These are phyloP conservation scores for Squalus acanthias DNA, from an alignment of 2,797 vertebrate species.

Conservation along the genomic window DNA sequence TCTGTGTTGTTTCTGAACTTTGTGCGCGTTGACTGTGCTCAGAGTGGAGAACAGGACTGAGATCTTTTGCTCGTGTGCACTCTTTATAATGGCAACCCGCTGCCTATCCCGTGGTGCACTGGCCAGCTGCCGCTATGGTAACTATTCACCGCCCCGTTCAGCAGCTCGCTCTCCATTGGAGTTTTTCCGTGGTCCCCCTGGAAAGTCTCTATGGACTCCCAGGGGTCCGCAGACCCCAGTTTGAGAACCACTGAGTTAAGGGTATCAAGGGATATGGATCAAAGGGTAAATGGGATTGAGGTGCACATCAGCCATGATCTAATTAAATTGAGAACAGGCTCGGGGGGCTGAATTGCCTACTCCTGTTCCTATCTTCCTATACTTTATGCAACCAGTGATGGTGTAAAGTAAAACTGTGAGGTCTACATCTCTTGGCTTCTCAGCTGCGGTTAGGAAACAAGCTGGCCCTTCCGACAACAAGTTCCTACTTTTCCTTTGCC, in stretches of 20 bases:
- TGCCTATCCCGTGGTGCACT: no score
- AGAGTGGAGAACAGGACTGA: no score
- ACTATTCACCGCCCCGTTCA: no score
- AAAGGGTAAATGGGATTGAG: neutral
- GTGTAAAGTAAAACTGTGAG: neutral
- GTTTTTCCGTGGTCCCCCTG: no score
- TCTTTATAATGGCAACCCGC: no score
- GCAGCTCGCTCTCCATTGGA: no score
- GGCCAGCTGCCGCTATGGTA: no score
- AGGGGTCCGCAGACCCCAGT: no score
- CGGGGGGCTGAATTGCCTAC: neutral
- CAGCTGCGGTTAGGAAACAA: neutral
- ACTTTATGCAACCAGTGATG: neutral
- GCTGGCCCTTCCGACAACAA: neutral
- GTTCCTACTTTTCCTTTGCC: neutral
- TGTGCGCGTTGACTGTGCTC: no score
- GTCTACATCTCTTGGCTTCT: neutral
- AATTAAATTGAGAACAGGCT: neutral
- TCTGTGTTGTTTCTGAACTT: no score
- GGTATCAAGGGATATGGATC: neutral
- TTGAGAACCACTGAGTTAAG: neutral
- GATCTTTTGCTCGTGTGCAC: no score
- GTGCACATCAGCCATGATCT: neutral
- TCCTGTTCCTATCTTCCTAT: neutral
- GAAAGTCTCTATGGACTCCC: no score